Evolutionary conservation across 1,140 invertebrate genomes (phyloP), one percentile per base, ranked within the genome.

Genomic region (Drosophila ercepeae): DNA sequence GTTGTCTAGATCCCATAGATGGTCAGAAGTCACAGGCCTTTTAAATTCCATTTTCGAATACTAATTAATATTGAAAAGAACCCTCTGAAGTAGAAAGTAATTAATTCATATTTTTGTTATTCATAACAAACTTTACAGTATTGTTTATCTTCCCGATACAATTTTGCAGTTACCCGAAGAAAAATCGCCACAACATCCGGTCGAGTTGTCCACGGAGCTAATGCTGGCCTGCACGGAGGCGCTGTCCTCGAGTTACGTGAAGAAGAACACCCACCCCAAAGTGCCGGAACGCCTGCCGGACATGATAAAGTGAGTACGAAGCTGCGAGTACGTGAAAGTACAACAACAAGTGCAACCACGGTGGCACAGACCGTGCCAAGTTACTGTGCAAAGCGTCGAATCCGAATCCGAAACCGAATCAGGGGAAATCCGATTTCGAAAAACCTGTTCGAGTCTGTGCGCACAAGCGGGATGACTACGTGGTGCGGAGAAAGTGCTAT

Each of bases 171-270:
- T 89, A 75, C 88, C 90, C 75, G 89, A 91, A 75, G 89, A 91
- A 75, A 91, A 90, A 88, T 90, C 89, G 78, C 89, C 90, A 69
- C 89, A 81, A 79, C 79, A 90, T 82, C 89, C 90, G 75, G 90
- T 91, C 58, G 90, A 91, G 78, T 79, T 91, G 71, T 91, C 91
- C 78, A 91, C 90, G 36, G 91, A 91, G 88, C 73, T 91, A 83
- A 91, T 91, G 89, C 72, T 91, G 63, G 90, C 89, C 32, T 89
- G 82, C 65, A 91, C 90, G 53, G 91, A 91, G 75, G 90, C 89
- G 52, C 78, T 91, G 60, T 91, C 90, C 49, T 75, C 90, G 41
- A 79, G 72, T 58, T 91, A 90, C 63, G 68, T 88, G 48, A 89
- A 91, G 74, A 91, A 91, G 71, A 75, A 82, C 59, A 79, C 79